phyloP scores from a whole-genome alignment of 2,113 vertebrate species.

The Dromaius novaehollandiae region DNA sequence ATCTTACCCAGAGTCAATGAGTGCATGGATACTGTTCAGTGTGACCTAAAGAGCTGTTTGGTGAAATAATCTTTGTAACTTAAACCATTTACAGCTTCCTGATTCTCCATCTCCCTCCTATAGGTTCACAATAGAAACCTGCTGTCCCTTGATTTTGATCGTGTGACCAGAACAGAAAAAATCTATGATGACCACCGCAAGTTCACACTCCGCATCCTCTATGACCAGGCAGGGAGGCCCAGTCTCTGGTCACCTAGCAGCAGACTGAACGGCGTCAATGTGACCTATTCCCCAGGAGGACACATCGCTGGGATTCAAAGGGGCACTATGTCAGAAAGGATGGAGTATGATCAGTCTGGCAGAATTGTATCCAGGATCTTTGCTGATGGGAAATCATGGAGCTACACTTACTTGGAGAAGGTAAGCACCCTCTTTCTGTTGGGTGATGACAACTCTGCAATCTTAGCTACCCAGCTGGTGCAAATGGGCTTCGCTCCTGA shows the following conservation, averaged over 20 bases:
- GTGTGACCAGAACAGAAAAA: slow-evolving; percentile 97
- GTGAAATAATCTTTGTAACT: not conserved
- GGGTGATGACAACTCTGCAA: not conserved
- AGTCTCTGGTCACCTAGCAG: slow-evolving; percentile 98
- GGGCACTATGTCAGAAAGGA: slow-evolving; percentile 97
- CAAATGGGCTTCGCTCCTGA: not conserved
- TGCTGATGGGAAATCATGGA: slow-evolving; percentile 97
- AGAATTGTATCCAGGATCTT: slow-evolving; percentile 94
- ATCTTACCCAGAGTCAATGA: not conserved
- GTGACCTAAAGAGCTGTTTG: not conserved
- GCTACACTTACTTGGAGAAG: slow-evolving; percentile 96
- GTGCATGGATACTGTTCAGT: not conserved
- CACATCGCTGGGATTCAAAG: slow-evolving; percentile 94
- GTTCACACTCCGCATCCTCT: slow-evolving; percentile 95
- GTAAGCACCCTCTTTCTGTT: slow-evolving; percentile 44
- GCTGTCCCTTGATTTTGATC: slow-evolving; percentile 95
- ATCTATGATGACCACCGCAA: slow-evolving; percentile 99
- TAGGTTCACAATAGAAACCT: slow-evolving; percentile 98
- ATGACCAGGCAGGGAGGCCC: slow-evolving; percentile 91
- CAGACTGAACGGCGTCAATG: slow-evolving; percentile 93
- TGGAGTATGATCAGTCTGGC: slow-evolving; percentile 95
- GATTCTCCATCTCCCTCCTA: not conserved
- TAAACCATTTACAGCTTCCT: not conserved
- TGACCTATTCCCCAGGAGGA: slow-evolving; percentile 92
- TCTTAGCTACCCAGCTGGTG: not conserved